Base-by-base conservation (phyloP, 2,888 invertebrate species). In the Tetragonisca angustula region DNA sequence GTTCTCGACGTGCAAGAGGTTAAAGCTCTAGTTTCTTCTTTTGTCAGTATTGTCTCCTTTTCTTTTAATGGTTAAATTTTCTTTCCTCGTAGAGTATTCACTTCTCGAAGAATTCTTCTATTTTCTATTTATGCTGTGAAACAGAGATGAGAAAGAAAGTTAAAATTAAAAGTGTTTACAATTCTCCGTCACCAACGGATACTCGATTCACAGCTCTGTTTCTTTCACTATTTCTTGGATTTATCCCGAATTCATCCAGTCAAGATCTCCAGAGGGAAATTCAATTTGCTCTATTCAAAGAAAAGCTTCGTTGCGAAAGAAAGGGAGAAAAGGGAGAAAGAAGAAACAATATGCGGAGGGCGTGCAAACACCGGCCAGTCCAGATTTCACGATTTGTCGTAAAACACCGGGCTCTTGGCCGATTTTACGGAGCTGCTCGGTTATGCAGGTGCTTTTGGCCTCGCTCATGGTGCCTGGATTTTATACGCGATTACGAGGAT, bases 301-400 rank as follows among this genome's bases (percentile, higher is more conserved):
- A 61, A 61, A 50, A 36, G 36, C 49, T 49, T 5, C n/a, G 36
- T 27, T 27, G 27, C 27, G 27, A 85, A 85, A 49, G 11, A 4
- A 11, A 1, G 24, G 3, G 9, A 21, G 27, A 19, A 32, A 54
- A 54, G n/a, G 15, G 21, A 24, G 49, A 6, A 50, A 54, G 54
- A 19, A 27, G 52, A 50, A 86, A 86, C 83, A 86, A 79, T 81
- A 84, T 67, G 77, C 50, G 67, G 77, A 81, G 75, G 71, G 73
- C 76, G 76, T 69, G 84, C 87, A 88, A 88, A 88, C 85, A 87
- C 80, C 81, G 87, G 76, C 70, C 72, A 73, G 83, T 74, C 81
- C 79, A 27, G 85, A 87, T 87, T 88, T 88, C 88, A 88, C 87
- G 85, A 83, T 69, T 77, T 71, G 76, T 83, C 87, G 88, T 88